A percentile compares a stretch with the other conserved stretches of the same genome.
These are phyloP conservation scores for Caenorhabditis remanei DNA, from an alignment of 1,140 invertebrate species.

Conservation along the genomic window DNA sequence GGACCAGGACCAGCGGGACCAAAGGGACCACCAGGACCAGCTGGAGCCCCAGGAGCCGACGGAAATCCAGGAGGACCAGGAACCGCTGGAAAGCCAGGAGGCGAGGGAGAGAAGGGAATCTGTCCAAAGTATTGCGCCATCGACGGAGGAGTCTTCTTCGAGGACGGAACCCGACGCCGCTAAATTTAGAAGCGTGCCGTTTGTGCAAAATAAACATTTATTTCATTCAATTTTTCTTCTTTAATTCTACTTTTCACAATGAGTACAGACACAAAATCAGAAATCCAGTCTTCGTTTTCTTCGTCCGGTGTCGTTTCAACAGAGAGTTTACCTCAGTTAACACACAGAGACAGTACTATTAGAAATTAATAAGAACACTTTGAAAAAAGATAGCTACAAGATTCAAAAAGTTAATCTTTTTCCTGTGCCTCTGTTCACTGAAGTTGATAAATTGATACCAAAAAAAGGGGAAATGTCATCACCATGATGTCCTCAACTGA, in stretches of 20 bases:
- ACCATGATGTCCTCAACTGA: slow-evolving; percentile 30
- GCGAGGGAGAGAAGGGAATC: slow-evolving; percentile 73
- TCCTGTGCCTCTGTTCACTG: background rate
- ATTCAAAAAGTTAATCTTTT: background rate
- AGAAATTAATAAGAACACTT: too few relatives aligned
- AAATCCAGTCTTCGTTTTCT: too few relatives aligned
- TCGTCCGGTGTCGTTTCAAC: too few relatives aligned
- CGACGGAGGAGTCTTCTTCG: slow-evolving; percentile 75
- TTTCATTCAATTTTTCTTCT: slow-evolving; percentile 39
- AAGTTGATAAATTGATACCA: slow-evolving; percentile 36
- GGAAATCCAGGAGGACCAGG: slow-evolving; percentile 64
- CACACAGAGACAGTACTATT: too few relatives aligned
- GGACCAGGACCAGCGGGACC: slow-evolving; percentile 53
- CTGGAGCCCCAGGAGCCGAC: slow-evolving; percentile 65
- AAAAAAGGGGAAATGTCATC: slow-evolving; percentile 31
- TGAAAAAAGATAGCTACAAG: background rate
- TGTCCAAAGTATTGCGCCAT: slow-evolving; percentile 76
- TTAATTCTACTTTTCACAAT: background rate
- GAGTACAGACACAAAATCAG: background rate
- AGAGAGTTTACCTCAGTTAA: too few relatives aligned
- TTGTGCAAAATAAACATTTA: slow-evolving; percentile 28
- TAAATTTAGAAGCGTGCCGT: slow-evolving; percentile 51
- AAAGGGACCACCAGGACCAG: slow-evolving; percentile 56
- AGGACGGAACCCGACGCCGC: slow-evolving; percentile 71
- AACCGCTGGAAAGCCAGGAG: slow-evolving; percentile 65